Percentiles rank a stretch among this genome's conserved stretches.
Conservation (phyloP, 2,113 vertebrate genomes). For the Oryzias curvinotus region DNA sequence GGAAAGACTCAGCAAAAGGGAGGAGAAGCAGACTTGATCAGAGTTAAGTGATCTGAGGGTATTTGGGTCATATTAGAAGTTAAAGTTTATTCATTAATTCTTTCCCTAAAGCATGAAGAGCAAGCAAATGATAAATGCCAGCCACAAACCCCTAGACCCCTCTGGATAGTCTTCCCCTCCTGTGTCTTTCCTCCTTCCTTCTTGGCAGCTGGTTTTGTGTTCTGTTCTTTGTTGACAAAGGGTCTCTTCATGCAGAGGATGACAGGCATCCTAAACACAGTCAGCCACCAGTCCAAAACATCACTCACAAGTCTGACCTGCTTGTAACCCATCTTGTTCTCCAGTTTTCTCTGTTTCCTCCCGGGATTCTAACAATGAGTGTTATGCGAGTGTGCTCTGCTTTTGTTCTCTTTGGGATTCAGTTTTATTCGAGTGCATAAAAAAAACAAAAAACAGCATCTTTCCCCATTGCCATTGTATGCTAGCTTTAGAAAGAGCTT, state of each 20-base stretch:
- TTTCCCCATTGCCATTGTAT: too few relatives aligned
- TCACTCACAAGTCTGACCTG: background rate
- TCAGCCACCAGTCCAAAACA: conserved; percentile 17
- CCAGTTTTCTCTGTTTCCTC: background rate
- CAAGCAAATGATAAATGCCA: conserved; percentile 6
- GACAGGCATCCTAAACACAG: conserved; percentile 25
- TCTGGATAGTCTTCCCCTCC: background rate
- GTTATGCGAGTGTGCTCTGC: too few relatives aligned
- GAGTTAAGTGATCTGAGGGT: conserved; percentile 29
- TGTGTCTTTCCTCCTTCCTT: conserved; percentile 11
- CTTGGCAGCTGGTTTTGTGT: conserved; percentile 16
- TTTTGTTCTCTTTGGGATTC: too few relatives aligned
- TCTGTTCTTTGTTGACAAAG: conserved; percentile 23
- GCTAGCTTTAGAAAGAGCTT: too few relatives aligned
- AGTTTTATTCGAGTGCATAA: too few relatives aligned
- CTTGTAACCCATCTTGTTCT: conserved; percentile 12
- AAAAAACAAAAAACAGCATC: too few relatives aligned
- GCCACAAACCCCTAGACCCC: background rate
- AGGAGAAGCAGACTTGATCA: conserved; percentile 33
- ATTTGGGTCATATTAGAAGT: conserved; percentile 12
- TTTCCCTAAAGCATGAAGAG: too few relatives aligned
- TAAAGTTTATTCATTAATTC: background rate
- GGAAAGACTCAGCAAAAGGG: background rate
- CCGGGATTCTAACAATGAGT: too few relatives aligned
- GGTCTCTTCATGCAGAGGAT: conserved; percentile 15